Evolutionary conservation across 2,113 vertebrate species (phyloP).

Genomic region (Tupaia tana): DNA sequence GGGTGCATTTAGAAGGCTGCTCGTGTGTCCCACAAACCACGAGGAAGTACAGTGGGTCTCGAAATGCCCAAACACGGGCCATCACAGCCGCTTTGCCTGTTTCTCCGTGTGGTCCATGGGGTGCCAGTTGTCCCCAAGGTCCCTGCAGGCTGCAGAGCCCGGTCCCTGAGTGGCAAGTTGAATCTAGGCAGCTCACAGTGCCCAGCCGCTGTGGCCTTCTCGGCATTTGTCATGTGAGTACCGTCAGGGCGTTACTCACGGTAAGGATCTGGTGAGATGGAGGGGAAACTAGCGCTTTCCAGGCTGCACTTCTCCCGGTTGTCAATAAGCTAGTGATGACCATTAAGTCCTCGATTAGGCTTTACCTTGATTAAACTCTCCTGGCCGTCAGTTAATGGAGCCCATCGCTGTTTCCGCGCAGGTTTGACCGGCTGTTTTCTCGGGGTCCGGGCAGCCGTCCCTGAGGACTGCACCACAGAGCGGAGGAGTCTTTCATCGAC

Average conservation of each 20-base stretch:
- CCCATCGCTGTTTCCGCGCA: background rate
- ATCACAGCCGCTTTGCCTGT: background rate
- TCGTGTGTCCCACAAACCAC: background rate
- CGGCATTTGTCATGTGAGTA: accelerated
- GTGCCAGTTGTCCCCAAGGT: background rate
- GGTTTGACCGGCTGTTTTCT: background rate
- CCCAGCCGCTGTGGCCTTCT: background rate
- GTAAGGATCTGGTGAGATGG: background rate
- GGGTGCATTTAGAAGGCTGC: background rate
- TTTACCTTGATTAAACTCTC: background rate
- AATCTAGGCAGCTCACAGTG: background rate
- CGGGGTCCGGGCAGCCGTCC: background rate
- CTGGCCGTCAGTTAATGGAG: background rate
- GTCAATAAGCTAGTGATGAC: background rate
- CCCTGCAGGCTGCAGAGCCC: background rate
- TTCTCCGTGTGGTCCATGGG: background rate
- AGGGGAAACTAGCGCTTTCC: background rate
- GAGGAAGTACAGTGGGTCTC: background rate
- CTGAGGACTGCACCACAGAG: background rate
- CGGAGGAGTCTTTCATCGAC: conserved; percentile 14
- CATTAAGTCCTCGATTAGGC: background rate
- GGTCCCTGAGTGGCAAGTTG: background rate
- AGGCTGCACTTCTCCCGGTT: background rate
- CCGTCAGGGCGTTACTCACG: background rate
- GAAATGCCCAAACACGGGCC: background rate